Conservation (phyloP, 1,140 invertebrate species). For the Aphaenogaster rudis region DNA sequence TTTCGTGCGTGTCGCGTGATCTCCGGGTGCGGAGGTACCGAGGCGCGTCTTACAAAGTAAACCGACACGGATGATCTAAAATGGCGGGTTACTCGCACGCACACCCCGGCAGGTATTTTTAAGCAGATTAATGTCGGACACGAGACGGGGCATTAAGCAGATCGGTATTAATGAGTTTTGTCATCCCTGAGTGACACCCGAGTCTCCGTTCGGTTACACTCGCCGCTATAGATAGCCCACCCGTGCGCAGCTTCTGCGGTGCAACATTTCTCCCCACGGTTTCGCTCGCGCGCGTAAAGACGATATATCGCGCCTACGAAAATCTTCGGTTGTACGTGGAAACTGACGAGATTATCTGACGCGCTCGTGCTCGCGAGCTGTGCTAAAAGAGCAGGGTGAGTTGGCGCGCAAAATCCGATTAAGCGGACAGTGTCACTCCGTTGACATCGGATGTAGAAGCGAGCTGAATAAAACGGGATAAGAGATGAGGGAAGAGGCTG, state of each 20-base stretch:
- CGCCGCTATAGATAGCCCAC: conserved; percentile 86
- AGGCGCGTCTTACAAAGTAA: conserved; percentile 39
- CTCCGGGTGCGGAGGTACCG: background rate
- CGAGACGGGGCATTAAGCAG: conserved; percentile 86
- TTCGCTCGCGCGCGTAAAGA: conserved; percentile 39
- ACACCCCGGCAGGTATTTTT: conserved; percentile 83
- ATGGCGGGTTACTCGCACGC: conserved; percentile 60
- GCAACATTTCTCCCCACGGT: conserved; percentile 76
- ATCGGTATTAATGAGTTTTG: conserved; percentile 87
- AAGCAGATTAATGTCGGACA: conserved; percentile 86
- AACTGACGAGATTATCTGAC: conserved; percentile 45
- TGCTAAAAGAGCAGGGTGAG: conserved; percentile 37
- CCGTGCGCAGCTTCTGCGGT: conserved; percentile 81
- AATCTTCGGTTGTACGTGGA: conserved; percentile 56
- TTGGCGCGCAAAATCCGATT: background rate
- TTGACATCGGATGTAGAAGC: background rate
- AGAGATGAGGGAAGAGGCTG: background rate
- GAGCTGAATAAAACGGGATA: background rate
- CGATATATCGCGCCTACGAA: conserved; percentile 63
- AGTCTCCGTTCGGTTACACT: conserved; percentile 85
- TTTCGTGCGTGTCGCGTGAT: conserved; percentile 13
- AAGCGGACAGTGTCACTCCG: conserved; percentile 21
- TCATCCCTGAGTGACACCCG: conserved; percentile 86
- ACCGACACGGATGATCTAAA: conserved; percentile 61
- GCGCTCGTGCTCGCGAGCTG: background rate